Conservation (phyloP, 2,888 invertebrate genomes). For the Cephonodes hylas region DNA sequence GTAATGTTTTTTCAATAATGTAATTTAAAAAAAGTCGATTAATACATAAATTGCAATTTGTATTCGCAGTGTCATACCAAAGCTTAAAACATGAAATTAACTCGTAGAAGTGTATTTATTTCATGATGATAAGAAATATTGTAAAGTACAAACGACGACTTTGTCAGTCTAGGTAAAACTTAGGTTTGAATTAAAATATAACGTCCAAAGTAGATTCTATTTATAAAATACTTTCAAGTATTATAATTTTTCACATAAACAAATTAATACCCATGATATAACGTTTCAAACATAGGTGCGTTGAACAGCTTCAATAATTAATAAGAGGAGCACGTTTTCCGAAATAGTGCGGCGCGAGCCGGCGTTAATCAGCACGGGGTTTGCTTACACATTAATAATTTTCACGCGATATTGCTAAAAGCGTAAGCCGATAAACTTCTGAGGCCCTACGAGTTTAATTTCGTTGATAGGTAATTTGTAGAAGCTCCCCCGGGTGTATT, state of each 20-base stretch:
- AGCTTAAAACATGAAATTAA: too few relatives aligned
- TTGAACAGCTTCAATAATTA: slow-evolving; percentile 36
- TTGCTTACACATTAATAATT: slow-evolving; percentile 45
- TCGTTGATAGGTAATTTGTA: slow-evolving; percentile 69
- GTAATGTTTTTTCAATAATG: too few relatives aligned
- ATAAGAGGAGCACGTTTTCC: slow-evolving; percentile 32
- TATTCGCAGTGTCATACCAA: too few relatives aligned
- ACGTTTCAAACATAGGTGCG: slow-evolving; percentile 1
- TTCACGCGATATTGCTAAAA: slow-evolving; percentile 42
- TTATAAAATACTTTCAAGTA: too few relatives aligned
- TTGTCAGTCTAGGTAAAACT: too few relatives aligned
- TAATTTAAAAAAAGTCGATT: too few relatives aligned
- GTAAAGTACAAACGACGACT: too few relatives aligned
- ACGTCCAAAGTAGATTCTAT: too few relatives aligned
- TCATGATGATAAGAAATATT: too few relatives aligned
- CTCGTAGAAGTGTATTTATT: too few relatives aligned
- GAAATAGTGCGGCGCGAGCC: slow-evolving; percentile 30
- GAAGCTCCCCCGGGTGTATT: slow-evolving; percentile 55
- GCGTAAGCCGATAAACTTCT: slow-evolving; percentile 47
- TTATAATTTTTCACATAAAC: neutral
- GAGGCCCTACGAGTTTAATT: slow-evolving; percentile 63
- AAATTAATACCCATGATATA: neutral
- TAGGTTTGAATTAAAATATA: too few relatives aligned
- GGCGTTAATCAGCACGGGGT: slow-evolving; percentile 37
- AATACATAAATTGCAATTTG: too few relatives aligned